Base-by-base conservation (phyloP, 2,888 invertebrate genomes). In the Raillietiella orientalis region DNA sequence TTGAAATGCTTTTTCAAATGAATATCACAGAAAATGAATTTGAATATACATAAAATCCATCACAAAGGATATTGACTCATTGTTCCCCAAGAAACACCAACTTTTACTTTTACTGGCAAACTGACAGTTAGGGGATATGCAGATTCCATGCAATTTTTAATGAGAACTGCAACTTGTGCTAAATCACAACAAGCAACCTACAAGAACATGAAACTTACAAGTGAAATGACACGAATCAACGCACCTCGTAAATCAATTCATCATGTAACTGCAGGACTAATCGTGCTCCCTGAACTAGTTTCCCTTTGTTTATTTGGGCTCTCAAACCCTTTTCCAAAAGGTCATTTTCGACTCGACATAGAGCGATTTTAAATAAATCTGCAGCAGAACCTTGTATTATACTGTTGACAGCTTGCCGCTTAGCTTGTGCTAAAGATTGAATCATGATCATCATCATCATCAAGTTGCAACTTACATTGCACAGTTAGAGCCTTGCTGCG, bases 311-410 rank as follows among this genome's bases (percentile, higher is more conserved):
- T 13, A 17, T 16, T 14, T 13, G 10, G 15, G 16, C 13, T 13
- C n/a, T n/a, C 15, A 16, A 15, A 6, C 22, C 22, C 38, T 44
- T 35, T 38, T 50, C 27, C 33, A 45, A 33, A 37, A 63, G 42
- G 41, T 52, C 44, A 8, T 50, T 45, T 35, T 79, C 66, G 37
- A 87, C 61, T 25, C 55, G 52, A 15, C 74, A 55, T 64, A 90
- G 75, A 2, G 87, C 82, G 29, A 56, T 61, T 47, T 96, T 96
- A 1, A 74, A 69, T 23, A 96, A 62, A 47, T 96, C 93, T 0
- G 90, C 79, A 0, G 90, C 93, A 0, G 90, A 82, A 1, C 90
- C 93, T 50, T 96, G 93, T 26, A 96, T 66, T 9, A 66, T 69
- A 2, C 87, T 74, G 45, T 96, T 96, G 1, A 96, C 60, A 9